phyloP scores from a whole-genome alignment of 2,797 vertebrate genomes.

The Mustela erminea region DNA sequence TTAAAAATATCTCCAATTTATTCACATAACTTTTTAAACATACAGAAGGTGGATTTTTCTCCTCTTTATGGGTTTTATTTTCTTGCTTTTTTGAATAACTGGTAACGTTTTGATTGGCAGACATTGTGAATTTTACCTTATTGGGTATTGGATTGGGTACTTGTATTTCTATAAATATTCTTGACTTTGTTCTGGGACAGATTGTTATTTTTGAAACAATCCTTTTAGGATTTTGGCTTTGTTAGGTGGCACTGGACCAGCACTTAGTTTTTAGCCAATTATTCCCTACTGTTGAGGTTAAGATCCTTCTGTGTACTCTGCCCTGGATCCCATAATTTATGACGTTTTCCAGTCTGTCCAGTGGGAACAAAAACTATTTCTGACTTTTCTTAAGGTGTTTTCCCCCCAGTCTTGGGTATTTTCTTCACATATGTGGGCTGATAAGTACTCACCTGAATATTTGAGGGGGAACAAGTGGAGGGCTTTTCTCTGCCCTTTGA shows the following conservation, averaged over 20 bases:
- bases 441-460: neutral
- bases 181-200: neutral
- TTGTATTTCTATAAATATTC: neutral
- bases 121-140: neutral
- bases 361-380: neutral
- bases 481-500: neutral
- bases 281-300: neutral
- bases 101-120: neutral
- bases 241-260: neutral
- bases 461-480: neutral
- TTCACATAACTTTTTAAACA: neutral
- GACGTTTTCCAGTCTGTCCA: neutral
- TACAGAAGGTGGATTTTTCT: neutral
- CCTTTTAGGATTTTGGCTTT: neutral
- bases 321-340: neutral
- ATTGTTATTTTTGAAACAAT: neutral
- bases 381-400: neutral
- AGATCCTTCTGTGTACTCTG: neutral
- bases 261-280: neutral
- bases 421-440: neutral
- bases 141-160: neutral
- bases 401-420: neutral
- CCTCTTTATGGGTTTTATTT: neutral
- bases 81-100: neutral
- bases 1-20: neutral